Base-by-base conservation (phyloP, 1,140 invertebrate genomes). In the Drosophila kurseongensis region DNA sequence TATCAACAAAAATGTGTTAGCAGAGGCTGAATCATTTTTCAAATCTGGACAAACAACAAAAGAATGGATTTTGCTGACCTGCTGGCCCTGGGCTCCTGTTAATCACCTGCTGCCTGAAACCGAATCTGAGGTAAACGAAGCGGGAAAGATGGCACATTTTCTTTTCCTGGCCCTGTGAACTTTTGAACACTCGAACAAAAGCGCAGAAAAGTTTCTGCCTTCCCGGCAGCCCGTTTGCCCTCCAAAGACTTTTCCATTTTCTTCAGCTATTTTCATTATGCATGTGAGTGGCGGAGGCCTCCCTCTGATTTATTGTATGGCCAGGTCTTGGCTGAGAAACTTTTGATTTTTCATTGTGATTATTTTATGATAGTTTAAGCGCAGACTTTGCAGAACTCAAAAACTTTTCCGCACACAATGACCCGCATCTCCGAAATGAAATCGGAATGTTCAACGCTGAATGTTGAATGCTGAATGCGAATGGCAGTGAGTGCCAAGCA, bases 361-460 rank as follows among this genome's bases (percentile, higher is more conserved):
- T 88, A 86, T 86, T 86, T 86, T 88, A 83, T 88, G 79, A 86
- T 88, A 88, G 83, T 69, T 88, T 73, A 76, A 68, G 79, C 79
- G 55, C 47, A 75, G 75, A 67, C 69, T 66, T 71, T 56, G 63
- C 65, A 68, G 41, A 65, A n/a, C 27, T 41, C 41, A n/a, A 79
- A 73, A 83, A 88, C 18, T 8, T 82, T 72, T 65, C 14, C 23
- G 32, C 29, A 45, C 35, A 69, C 66, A 69, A 71, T 57, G 41
- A 38, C 55, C 74, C 47, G 74, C 48, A 78, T 51, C 58, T 69
- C 35, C 44, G 32, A 69, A 61, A 40, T 73, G 67, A 74, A 74
- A 74, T 58, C 12, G 42, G 44, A 16, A 47, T 60, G 59, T 58
- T 27, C 10, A 40, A 36, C 14, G 12, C 18, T 80, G 54, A 55